Base-by-base conservation (phyloP, 2,797 vertebrate species). In the Halcyon badia region DNA sequence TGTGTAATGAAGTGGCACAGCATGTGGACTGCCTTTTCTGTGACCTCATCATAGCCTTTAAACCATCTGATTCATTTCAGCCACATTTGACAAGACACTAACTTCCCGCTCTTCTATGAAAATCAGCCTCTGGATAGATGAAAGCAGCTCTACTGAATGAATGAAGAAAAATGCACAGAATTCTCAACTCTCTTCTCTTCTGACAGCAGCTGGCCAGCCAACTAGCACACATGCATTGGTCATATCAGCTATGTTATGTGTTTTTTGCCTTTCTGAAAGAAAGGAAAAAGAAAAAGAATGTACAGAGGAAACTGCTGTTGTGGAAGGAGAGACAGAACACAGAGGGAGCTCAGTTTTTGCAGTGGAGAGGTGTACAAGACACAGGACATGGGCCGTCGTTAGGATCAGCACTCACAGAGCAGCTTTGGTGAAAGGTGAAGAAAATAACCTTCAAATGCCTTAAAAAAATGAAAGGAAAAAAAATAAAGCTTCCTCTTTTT, bases 221-320 rank as follows among this genome's bases (percentile, higher is more conserved):
- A 14, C 24, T 31, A 73, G 25, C 56, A n/a, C 20, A 14, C 1
- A 6, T 9, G 25, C 49, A 21, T 6, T 4, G n/a, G 42, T 56
- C 69, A 14, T n/a, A 22, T 0, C 12, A 44, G 22, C 5, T n/a
- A 14, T 14, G 24, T 35, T 28, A 2, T 7, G 21, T 7, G 9
- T 0, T 30, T 30, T 65, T 21, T 73, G 37, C 20, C 57, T 48
- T 58, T 46, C 56, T 42, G n/a, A 49, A 65, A 65, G 14, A 30
- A 52, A 49, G 26, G 25, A 2, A 28, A 33, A 11, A 35, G 3
- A 39, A 42, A 42, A 42, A 8, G 17, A 16, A 41, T 2, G 3
- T 14, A 31, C 25, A 71, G 46, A 66, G 57, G 54, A 6, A 65
- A 28, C 13, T 76, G 49, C 13, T 90, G 16, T 19, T 62, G 69